Base-by-base conservation (phyloP, 2,797 vertebrate species). In the Anguilla obscura region DNA sequence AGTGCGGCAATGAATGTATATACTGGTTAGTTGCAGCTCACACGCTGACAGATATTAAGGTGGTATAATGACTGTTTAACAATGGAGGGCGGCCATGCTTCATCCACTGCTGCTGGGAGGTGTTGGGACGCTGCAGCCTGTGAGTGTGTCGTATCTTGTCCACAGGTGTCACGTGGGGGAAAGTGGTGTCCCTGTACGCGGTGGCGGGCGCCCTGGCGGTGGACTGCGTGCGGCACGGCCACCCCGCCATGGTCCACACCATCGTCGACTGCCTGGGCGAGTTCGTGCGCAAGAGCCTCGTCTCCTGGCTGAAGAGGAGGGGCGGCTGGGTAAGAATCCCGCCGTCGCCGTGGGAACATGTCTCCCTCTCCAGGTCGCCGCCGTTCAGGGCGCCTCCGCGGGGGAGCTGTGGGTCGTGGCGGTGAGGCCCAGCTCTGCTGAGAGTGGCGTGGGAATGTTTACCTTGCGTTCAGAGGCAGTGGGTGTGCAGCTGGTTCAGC, bases 261-360 rank as follows among this genome's bases (percentile, higher is more conserved):
- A 98, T 99, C 0, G 98, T 99, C 0, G 99, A 99, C 94, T 99
- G 98, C 94, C 96, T 99, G 92, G 99, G 98, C 12, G 98, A 99
- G 91, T 99, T 99, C 33, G 97, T 99, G 54, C 96, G 97, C 90
- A 99, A 99, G 95, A 98, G 96, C 86, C 93, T 99, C 94, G 96
- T 95, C 27, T 92, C 95, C 0, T 99, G 99, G 99, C 94, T 99
- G 80, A 97, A 97, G 88, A 96, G 94, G 90, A 97, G 96, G 90
- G 99, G 99, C 0, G 99, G 99, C 91, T 99, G 99, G 98, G 99
- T 99, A 96, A 98, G 97, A 48, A 50, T 82, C 40, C 24, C 12
- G 3, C 79, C 45, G 79, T 50, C 21, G 79, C 79, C 24, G 10
- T 82, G 79, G 79, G 45, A 82, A 82, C 45, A 50, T 0, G 9